Conservation (phyloP, 1,140 invertebrate species). For the Nixonia krombeini region DNA sequence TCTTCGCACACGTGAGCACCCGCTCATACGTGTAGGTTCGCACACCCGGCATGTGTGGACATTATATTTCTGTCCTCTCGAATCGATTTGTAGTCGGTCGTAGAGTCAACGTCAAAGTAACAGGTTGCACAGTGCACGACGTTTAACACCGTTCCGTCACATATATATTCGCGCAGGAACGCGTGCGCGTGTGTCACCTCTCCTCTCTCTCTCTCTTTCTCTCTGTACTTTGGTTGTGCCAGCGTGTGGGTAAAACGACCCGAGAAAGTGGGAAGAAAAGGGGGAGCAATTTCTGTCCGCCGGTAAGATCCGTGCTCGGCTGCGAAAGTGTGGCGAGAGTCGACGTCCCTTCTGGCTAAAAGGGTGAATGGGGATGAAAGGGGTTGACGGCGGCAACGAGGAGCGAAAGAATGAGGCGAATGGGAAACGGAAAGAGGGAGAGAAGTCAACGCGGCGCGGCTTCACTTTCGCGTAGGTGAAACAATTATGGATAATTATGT, state of each 20-base stretch:
- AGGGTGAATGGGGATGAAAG: slow-evolving; percentile 20
- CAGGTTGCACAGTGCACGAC: slow-evolving; percentile 52
- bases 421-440: slow-evolving; percentile 16
- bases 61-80: slow-evolving; percentile 8
- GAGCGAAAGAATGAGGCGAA: slow-evolving; percentile 21
- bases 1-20: too few relatives aligned
- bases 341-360: slow-evolving; percentile 21
- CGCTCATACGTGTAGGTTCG: too few relatives aligned
- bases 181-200: slow-evolving; percentile 5
- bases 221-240: too few relatives aligned
- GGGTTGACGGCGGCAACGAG: slow-evolving; percentile 15
- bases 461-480: slow-evolving; percentile 24
- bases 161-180: neutral
- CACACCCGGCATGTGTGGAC: neutral
- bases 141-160: slow-evolving; percentile 20
- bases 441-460: neutral
- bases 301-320: slow-evolving; percentile 20
- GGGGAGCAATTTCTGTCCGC: slow-evolving; percentile 21
- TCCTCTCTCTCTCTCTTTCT: too few relatives aligned
- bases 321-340: slow-evolving; percentile 21
- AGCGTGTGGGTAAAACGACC: slow-evolving; percentile 18
- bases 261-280: slow-evolving; percentile 5
- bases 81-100: slow-evolving; percentile 43
- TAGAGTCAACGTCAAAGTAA: slow-evolving; percentile 49
- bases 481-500: slow-evolving; percentile 24